These are phyloP conservation scores for Tragopan temminckii DNA, from an alignment of 2,797 vertebrate species.

Conservation along the genomic window DNA sequence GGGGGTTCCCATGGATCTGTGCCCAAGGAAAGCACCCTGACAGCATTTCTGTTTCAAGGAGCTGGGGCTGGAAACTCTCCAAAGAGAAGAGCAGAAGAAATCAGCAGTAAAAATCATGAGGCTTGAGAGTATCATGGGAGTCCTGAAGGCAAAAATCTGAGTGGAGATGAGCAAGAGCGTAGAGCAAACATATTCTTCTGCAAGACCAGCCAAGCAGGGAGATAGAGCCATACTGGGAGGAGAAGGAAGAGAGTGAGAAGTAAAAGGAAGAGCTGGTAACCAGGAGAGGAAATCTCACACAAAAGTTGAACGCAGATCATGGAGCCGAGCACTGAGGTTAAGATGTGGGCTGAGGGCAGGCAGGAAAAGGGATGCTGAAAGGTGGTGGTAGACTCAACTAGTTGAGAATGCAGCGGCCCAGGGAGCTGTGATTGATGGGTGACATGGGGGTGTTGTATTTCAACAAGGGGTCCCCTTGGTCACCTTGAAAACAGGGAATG, in stretches of 20 bases:
- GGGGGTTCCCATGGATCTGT: background rate
- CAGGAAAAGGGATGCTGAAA: background rate
- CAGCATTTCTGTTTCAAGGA: background rate
- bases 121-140: background rate
- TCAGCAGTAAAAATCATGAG: background rate
- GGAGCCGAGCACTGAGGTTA: background rate
- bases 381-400: background rate
- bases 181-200: background rate
- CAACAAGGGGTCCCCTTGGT: background rate
- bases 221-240: background rate
- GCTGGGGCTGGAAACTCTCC: background rate
- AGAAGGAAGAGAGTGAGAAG: background rate
- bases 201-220: accelerated
- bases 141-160: background rate
- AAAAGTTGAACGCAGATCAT: background rate
- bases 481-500: background rate
- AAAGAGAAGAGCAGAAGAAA: background rate
- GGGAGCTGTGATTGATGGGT: background rate
- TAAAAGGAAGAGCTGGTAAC: background rate
- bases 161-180: background rate
- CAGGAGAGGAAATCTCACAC: background rate
- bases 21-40: background rate
- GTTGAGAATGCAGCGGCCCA: background rate
- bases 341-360: background rate
- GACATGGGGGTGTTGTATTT: background rate